Conservation (phyloP, 2,888 invertebrate species). For the Pteria penguin region DNA sequence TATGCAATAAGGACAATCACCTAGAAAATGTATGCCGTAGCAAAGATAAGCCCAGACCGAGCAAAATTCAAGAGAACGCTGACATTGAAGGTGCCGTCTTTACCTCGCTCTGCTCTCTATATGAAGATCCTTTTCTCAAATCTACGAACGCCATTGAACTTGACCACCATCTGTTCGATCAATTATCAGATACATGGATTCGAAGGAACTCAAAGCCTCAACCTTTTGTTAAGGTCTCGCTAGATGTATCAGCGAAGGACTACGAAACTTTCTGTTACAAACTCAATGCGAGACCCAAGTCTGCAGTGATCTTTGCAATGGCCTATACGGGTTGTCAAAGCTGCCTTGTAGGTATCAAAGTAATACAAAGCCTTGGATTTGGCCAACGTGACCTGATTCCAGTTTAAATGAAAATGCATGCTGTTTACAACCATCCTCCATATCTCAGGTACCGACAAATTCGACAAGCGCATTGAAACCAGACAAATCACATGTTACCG, state of each 20-base stretch:
- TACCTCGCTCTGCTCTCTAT: slow-evolving; percentile 40
- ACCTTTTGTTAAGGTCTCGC: slow-evolving; percentile 41
- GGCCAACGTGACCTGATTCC: slow-evolving; percentile 56
- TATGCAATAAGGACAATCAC: slow-evolving; percentile 49
- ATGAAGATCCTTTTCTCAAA: background rate
- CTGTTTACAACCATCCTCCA: slow-evolving; percentile 56
- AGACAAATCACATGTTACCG: slow-evolving; percentile 59
- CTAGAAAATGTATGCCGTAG: slow-evolving; percentile 49
- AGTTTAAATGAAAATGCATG: slow-evolving; percentile 62
- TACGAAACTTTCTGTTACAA: slow-evolving; percentile 47
- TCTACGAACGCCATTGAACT: slow-evolving; percentile 8
- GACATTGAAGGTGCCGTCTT: slow-evolving; percentile 36
- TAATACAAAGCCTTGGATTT: slow-evolving; percentile 52
- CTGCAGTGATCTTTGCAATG: slow-evolving; percentile 40
- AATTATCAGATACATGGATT: slow-evolving; percentile 43
- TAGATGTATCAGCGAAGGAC: slow-evolving; percentile 36
- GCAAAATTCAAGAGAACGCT: background rate
- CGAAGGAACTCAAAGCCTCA: slow-evolving; percentile 46
- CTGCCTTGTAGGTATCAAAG: slow-evolving; percentile 56
- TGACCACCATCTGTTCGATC: slow-evolving; percentile 57
- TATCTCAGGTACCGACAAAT: slow-evolving; percentile 37
- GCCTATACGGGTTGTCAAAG: slow-evolving; percentile 59
- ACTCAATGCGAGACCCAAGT: background rate
- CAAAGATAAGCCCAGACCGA: slow-evolving; percentile 29
- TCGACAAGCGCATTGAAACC: slow-evolving; percentile 44